Percentiles rank a stretch among this genome's conserved stretches.
These are phyloP conservation scores for Antechinus stuartii DNA, from an alignment of 2,113 vertebrate genomes.

Conservation along the genomic window DNA sequence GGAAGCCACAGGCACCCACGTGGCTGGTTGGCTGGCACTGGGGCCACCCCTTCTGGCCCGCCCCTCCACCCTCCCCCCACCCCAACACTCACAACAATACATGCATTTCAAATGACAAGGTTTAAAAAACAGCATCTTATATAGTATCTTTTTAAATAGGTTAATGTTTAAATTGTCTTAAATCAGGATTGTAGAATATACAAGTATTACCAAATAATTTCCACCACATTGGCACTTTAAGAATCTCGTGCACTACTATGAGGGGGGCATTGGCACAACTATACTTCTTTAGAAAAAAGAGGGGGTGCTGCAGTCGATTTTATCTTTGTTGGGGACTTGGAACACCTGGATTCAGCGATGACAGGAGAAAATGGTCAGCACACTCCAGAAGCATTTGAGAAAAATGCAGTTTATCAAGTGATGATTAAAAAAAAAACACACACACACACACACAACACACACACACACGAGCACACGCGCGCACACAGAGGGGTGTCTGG, in stretches of 20 bases:
- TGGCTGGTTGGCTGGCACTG: not conserved
- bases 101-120: constrained; percentile 86
- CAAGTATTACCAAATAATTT: constrained; percentile 81
- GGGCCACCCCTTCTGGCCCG: not conserved
- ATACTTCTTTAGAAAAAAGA: constrained; percentile 63
- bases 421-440: constrained; percentile 1
- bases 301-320: constrained; percentile 77
- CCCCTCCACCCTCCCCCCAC: constrained; percentile 24
- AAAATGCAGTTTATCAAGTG: not conserved
- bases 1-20: not conserved
- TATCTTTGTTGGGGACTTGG: constrained; percentile 81
- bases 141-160: constrained; percentile 86
- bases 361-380: constrained; percentile 72
- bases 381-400: constrained; percentile 16
- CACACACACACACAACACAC: not conserved
- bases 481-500: not conserved
- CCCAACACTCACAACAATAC: constrained; percentile 80
- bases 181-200: constrained; percentile 84
- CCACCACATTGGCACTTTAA: constrained; percentile 82
- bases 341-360: constrained; percentile 78
- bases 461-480: not conserved
- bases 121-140: constrained; percentile 87
- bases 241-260: constrained; percentile 83
- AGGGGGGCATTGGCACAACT: constrained; percentile 83
- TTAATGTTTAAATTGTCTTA: constrained; percentile 82